Evolutionary conservation across 1,140 invertebrate species (phyloP).

Genomic region (Diachasmimorpha longicaudata): DNA sequence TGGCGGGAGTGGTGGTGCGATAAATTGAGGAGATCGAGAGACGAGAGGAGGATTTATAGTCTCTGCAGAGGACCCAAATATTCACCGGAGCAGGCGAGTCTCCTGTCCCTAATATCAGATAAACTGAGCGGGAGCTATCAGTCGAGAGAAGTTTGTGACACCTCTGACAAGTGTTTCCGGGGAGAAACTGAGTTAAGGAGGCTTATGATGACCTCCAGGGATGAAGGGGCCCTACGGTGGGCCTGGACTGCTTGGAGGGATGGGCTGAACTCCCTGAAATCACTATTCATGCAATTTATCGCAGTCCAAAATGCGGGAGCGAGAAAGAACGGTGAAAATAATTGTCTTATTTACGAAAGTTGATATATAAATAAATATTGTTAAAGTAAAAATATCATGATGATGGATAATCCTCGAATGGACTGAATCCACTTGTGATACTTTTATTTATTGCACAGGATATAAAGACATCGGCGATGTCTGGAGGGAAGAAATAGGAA

Average conservation of each 20-base stretch:
- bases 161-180: constrained; percentile 42
- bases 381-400: too few species aligned
- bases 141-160: constrained; percentile 19
- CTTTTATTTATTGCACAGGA: constrained; percentile 51
- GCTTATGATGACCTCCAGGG: constrained; percentile 53
- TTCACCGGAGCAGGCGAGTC: constrained; percentile 41
- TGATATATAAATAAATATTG: too few species aligned
- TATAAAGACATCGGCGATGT: constrained; percentile 67
- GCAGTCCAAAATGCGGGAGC: constrained; percentile 26
- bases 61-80: constrained; percentile 56
- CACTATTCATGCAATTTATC: constrained; percentile 45
- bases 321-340: constrained; percentile 24
- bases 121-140: constrained; percentile 19
- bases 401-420: too few species aligned
- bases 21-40: constrained; percentile 9
- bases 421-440: background rate
- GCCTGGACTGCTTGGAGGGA: constrained; percentile 55
- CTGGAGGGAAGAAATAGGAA: constrained; percentile 70
- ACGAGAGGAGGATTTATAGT: constrained; percentile 41
- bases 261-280: constrained; percentile 56
- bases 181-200: constrained; percentile 61
- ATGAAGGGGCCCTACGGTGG: constrained; percentile 44
- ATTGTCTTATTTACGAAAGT: too few species aligned
- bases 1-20: constrained; percentile 33
- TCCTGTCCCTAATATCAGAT: constrained; percentile 13